Evolutionary conservation across 1,140 invertebrate genomes (phyloP).

Genomic region (Bombus superbus): DNA sequence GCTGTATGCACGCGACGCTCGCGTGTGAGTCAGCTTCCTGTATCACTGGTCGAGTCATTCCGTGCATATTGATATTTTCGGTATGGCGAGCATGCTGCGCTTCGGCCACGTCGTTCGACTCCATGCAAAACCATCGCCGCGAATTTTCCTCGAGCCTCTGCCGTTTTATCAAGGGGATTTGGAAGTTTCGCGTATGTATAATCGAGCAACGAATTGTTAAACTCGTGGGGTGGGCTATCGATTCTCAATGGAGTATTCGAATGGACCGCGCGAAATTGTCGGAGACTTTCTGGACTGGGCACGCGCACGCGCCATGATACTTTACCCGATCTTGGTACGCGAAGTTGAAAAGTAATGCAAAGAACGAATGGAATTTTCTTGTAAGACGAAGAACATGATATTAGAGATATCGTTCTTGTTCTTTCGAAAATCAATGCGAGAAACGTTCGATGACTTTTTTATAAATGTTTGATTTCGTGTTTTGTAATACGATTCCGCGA

Average conservation of each 20-base stretch:
- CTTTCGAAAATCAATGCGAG: background rate
- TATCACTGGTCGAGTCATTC: constrained; percentile 56
- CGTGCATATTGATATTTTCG: constrained; percentile 71
- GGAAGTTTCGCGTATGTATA: too few species aligned
- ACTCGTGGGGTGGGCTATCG: background rate
- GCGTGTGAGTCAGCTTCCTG: constrained; percentile 67
- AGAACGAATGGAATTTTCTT: background rate
- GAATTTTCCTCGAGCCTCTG: constrained; percentile 12
- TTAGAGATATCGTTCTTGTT: background rate
- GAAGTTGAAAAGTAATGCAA: background rate
- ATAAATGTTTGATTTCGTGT: background rate
- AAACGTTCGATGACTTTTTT: background rate
- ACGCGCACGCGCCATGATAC: background rate
- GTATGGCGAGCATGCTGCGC: constrained; percentile 22
- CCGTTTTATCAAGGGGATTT: background rate
- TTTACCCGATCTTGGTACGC: background rate
- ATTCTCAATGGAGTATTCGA: background rate
- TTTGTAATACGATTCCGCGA: too few species aligned
- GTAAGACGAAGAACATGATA: too few species aligned
- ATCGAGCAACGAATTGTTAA: background rate
- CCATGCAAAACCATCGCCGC: background rate
- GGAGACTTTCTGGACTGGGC: background rate
- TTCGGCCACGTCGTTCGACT: background rate
- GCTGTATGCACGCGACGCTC: constrained; percentile 6
- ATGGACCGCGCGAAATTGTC: constrained; percentile 6